Evolutionary conservation across 2,888 invertebrate genomes (phyloP).

Genomic region (Steinernema hermaphroditum): DNA sequence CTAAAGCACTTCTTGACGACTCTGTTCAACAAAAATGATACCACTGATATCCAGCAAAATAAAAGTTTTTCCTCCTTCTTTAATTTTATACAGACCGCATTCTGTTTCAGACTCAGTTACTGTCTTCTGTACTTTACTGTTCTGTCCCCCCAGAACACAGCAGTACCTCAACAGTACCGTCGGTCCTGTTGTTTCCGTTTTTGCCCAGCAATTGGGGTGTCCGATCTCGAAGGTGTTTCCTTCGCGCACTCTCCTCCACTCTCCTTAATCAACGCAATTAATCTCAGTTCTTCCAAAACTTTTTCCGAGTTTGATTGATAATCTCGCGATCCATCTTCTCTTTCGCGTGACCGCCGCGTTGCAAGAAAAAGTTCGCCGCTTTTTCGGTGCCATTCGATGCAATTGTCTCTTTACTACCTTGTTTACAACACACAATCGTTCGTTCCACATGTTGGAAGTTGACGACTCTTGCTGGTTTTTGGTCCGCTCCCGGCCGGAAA

Average conservation of each 20-base stretch:
- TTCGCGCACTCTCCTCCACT: neutral
- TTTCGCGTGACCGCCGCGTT: neutral
- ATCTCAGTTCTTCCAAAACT: constrained; percentile 5
- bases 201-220: neutral
- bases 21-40: no score
- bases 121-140: no score
- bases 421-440: constrained; percentile 14
- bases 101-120: no score
- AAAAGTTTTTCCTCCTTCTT: no score
- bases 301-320: constrained; percentile 9
- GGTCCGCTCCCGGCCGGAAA: neutral
- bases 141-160: no score
- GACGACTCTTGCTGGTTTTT: neutral
- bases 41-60: no score
- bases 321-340: constrained; percentile 11
- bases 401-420: constrained; percentile 21
- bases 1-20: no score
- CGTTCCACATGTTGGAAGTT: constrained; percentile 5
- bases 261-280: constrained; percentile 15
- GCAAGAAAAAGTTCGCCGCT: neutral
- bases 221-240: neutral
- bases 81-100: no score
- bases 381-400: constrained; percentile 20
- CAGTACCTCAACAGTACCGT: no score
- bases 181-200: neutral